Evolutionary conservation across 1,140 invertebrate genomes (phyloP).

Genomic region (Trichoplusia ni): DNA sequence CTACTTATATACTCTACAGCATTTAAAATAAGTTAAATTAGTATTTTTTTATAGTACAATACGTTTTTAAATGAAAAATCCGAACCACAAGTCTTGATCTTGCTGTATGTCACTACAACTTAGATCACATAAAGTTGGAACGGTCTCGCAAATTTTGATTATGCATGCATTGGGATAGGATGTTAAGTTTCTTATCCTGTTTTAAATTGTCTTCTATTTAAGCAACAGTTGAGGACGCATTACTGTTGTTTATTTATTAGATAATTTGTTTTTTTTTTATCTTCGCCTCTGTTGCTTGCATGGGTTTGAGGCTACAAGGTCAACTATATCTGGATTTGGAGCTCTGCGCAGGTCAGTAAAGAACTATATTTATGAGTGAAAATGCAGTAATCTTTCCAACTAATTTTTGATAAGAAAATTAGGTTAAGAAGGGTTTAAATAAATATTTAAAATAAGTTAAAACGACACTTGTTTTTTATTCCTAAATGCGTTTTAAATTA

Average conservation of each 20-base stretch:
- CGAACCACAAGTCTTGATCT: no score
- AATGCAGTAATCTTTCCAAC: slow-evolving; percentile 23
- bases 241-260: slow-evolving; percentile 49
- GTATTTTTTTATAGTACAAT: no score
- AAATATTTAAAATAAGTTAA: slow-evolving; percentile 2
- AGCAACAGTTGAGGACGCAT: slow-evolving; percentile 62
- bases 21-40: no score
- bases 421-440: slow-evolving; percentile 8
- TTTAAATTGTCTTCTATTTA: slow-evolving; percentile 37
- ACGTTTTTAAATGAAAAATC: no score
- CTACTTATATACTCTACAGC: no score
- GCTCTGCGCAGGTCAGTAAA: no score
- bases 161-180: neutral
- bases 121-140: no score
- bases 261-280: slow-evolving; percentile 38
- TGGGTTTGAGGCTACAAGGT: no score
- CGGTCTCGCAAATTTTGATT: neutral
- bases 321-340: no score
- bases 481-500: neutral
- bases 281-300: neutral
- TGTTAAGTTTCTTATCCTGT: neutral
- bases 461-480: neutral
- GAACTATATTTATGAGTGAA: no score
- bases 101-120: no score
- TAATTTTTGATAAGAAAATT: slow-evolving; percentile 26